Evolutionary conservation across 2,113 vertebrate species (phyloP), one percentile per base, ranked within the genome.

Genomic region (Suricata suricatta): DNA sequence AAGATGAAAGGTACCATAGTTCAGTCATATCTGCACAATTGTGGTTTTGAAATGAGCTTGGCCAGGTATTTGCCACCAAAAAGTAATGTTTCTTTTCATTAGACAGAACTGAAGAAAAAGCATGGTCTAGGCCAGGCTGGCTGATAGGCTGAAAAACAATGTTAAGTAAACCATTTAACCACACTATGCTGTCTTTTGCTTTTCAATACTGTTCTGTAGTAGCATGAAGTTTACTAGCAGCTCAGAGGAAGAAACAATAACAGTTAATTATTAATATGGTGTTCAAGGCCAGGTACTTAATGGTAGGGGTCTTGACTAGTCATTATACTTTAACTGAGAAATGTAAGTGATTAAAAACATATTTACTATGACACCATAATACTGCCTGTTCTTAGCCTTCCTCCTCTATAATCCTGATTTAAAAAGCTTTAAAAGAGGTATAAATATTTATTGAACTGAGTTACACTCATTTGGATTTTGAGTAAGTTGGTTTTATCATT

Each of bases 321-420:
- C 7, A 60, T 72, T 84, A 68, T 50, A 52, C 35, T 86, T 95
- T 90, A 44, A 85, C 33, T 76, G 88, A 90, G 35, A 96, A 95
- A 91, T 52, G 16, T 57, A 93, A 95, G 27, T 92, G 68, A 74
- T 81, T 88, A 27, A 76, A 94, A 79, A 80, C 14, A 38, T 80
- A 60, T 76, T 72, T 66, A 57, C 35, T 72, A 1, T 52, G 38
- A 81, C 29, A 27, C 12, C 23, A 66, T 33, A 54, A n/a, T 88
- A 66, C 7, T 38, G 13, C 14, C 10, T 80, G 13, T 87, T 54
- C 13, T 88, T 94, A 33, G 5, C n/a, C 9, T 94, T 95, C 23
- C 7, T 60, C 35, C 5, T 69, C 29, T 44, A 13, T 15, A 19
- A 69, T 83, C 50, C 31, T 81, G 33, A 83, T 82, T 85, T 92